Conservation (phyloP, 2,888 invertebrate genomes). For the Orthonevra nobilis region DNA sequence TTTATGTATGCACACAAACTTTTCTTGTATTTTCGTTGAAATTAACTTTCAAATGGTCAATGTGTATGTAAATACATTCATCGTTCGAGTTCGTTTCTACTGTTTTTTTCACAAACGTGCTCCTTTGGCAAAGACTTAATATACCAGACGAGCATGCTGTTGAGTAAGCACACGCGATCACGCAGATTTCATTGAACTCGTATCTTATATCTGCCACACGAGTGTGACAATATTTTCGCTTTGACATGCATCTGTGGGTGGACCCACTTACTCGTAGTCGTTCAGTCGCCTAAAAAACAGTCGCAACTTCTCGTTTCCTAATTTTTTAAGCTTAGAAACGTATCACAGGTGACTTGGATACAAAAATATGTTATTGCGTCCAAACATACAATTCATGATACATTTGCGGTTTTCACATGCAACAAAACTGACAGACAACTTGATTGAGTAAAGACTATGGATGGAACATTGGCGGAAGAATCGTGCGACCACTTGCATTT, state of each 20-base stretch:
- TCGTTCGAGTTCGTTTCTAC: too few relatives aligned
- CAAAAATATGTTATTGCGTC: too few relatives aligned
- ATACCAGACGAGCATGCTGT: conserved; percentile 1
- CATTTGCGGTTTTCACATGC: conserved; percentile 30
- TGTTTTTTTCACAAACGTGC: too few relatives aligned
- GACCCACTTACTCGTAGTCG: neutral
- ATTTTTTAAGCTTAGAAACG: too few relatives aligned
- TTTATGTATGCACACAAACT: too few relatives aligned
- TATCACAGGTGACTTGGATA: too few relatives aligned
- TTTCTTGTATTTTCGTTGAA: conserved; percentile 13
- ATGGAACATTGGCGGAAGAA: conserved; percentile 22
- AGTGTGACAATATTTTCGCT: conserved; percentile 36
- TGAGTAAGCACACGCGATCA: conserved; percentile 41
- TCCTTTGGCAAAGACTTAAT: conserved; percentile 33
- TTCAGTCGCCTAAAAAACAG: conserved; percentile 20
- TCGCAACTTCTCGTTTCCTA: conserved; percentile 10
- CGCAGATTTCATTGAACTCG: conserved; percentile 32
- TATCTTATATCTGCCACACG: conserved; percentile 40
- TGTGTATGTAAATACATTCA: conserved; percentile 9
- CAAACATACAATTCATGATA: too few relatives aligned
- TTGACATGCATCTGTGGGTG: conserved; percentile 44
- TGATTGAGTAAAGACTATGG: neutral
- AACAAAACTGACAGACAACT: neutral
- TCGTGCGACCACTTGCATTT: conserved; percentile 36
- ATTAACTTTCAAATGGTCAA: conserved; percentile 30